These are phyloP conservation scores for Electrona antarctica DNA, from an alignment of 2,113 vertebrate genomes.

Conservation along the genomic window DNA sequence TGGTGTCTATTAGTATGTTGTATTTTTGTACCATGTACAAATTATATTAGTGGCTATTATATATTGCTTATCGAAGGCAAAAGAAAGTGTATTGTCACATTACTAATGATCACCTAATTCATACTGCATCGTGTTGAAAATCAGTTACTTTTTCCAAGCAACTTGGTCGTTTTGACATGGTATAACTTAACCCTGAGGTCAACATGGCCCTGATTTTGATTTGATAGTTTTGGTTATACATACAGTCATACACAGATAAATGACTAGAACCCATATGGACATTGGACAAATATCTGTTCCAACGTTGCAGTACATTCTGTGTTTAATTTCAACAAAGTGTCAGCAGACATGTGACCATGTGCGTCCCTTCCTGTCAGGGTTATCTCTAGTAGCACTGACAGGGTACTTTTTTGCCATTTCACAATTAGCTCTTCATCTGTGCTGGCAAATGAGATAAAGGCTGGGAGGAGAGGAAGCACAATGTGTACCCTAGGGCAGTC, in stretches of 20 bases:
- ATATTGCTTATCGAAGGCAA: too few species aligned
- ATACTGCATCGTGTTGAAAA: too few species aligned
- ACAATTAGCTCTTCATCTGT: conserved; percentile 55
- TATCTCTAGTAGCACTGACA: conserved; percentile 19
- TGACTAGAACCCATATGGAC: not conserved
- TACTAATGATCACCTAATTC: too few species aligned
- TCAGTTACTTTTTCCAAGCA: too few species aligned
- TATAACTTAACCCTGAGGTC: not conserved
- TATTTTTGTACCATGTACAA: conserved; percentile 52
- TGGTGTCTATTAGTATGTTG: conserved; percentile 48
- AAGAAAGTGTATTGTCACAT: too few species aligned
- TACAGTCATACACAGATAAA: not conserved
- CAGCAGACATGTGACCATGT: conserved; percentile 30
- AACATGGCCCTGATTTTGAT: not conserved
- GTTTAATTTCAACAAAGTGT: conserved; percentile 40
- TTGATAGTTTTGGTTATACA: not conserved
- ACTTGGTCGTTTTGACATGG: too few species aligned
- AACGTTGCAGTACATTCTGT: conserved; percentile 15
- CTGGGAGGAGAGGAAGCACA: conserved; percentile 45
- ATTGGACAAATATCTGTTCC: conserved; percentile 5
- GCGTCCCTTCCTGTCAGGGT: conserved; percentile 46
- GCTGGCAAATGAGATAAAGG: conserved; percentile 46
- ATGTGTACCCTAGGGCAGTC: conserved; percentile 28
- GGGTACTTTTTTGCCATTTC: conserved; percentile 54
- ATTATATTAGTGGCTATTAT: too few species aligned